phyloP scores from a whole-genome alignment of 2,113 vertebrate species.

The Brachionichthys hirsutus region DNA sequence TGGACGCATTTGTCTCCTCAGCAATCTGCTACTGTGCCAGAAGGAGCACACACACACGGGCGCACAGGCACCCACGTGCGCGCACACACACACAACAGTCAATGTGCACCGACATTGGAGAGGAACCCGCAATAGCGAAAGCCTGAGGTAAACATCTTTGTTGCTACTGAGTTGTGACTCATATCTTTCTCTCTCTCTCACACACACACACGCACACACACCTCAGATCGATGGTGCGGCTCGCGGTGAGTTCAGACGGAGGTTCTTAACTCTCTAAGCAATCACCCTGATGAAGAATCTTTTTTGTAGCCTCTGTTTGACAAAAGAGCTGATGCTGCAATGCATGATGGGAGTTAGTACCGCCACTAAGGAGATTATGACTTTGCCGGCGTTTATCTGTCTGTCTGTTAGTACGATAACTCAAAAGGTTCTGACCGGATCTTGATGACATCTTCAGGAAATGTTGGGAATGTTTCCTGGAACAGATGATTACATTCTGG shows the following conservation, averaged over 20 bases:
- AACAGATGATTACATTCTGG: too few species aligned
- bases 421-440: too few species aligned
- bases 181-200: background rate
- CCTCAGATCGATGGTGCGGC: slow-evolving; percentile 23
- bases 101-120: slow-evolving; percentile 31
- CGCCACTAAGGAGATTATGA: too few species aligned
- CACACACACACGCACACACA: slow-evolving; percentile 6
- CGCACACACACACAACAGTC: slow-evolving; percentile 16
- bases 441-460: too few species aligned
- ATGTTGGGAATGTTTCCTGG: too few species aligned
- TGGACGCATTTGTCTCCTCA: slow-evolving; percentile 74
- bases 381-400: too few species aligned
- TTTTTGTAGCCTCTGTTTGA: too few species aligned
- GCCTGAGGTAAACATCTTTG: slow-evolving; percentile 59
- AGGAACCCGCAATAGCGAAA: slow-evolving; percentile 37
- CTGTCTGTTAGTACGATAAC: too few species aligned
- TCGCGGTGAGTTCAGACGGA: slow-evolving; percentile 16
- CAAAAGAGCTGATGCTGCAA: too few species aligned
- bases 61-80: slow-evolving; percentile 4
- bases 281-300: background rate
- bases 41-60: slow-evolving; percentile 27
- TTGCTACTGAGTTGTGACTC: slow-evolving; percentile 33
- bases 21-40: slow-evolving; percentile 60
- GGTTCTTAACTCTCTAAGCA: slow-evolving; percentile 24
- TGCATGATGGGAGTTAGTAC: too few species aligned